phyloP scores from a whole-genome alignment of 2,888 invertebrate species.

The Clanis bilineata region DNA sequence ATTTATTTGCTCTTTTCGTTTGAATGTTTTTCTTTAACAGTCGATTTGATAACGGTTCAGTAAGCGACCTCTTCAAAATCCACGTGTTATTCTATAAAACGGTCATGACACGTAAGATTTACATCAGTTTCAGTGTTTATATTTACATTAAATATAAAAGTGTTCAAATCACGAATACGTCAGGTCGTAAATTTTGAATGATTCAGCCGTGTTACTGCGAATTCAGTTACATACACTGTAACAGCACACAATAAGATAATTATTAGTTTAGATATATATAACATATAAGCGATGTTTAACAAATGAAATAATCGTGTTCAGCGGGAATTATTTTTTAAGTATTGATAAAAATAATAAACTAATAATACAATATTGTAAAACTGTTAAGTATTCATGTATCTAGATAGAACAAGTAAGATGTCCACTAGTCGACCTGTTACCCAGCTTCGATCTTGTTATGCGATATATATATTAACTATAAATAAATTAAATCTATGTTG shows the following conservation, averaged over 20 bases:
- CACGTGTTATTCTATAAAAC: constrained; percentile 60
- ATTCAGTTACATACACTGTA: constrained; percentile 42
- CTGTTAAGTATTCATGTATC: constrained; percentile 78
- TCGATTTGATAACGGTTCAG: constrained; percentile 53
- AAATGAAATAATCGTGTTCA: constrained; percentile 75
- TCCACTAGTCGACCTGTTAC: constrained; percentile 75
- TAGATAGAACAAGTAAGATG: constrained; percentile 76
- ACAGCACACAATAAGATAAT: constrained; percentile 75
- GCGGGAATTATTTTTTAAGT: constrained; percentile 78
- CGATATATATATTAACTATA: constrained; percentile 59
- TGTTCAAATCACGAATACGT: constrained; percentile 71
- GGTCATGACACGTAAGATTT: constrained; percentile 55
- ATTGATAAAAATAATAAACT: constrained; percentile 49
- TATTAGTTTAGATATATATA: constrained; percentile 74
- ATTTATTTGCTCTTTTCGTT: constrained; percentile 71
- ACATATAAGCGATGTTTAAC: constrained; percentile 74
- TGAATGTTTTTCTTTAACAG: constrained; percentile 59
- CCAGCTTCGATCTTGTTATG: constrained; percentile 76
- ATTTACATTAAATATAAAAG: constrained; percentile 68
- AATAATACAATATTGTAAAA: constrained; percentile 70
- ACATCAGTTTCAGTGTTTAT: constrained; percentile 67
- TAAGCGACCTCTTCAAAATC: constrained; percentile 57
- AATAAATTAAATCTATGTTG: constrained; percentile 59
- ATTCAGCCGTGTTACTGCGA: constrained; percentile 36
- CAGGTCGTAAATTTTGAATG: constrained; percentile 16